These are phyloP conservation scores for Drosophila persimilis DNA, from an alignment of 1,140 invertebrate species.

Conservation along the genomic window DNA sequence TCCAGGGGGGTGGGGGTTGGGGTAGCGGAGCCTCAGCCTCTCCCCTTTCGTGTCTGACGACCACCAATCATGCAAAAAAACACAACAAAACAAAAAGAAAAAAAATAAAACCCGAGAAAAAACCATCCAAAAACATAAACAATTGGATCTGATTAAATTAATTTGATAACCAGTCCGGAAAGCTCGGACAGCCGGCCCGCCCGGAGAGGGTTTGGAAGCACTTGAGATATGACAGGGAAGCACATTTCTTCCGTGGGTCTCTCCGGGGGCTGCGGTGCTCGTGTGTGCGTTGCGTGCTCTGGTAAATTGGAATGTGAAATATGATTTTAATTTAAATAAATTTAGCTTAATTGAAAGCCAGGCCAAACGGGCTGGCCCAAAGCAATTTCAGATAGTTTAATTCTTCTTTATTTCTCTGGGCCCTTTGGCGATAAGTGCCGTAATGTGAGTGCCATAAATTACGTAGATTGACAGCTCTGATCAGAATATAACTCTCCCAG, in stretches of 20 bases:
- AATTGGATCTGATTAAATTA: conserved; percentile 81
- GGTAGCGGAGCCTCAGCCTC: conserved; percentile 12
- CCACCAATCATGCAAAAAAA: conserved; percentile 71
- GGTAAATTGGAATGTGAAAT: conserved; percentile 65
- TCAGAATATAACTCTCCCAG: no score
- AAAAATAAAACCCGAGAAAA: conserved; percentile 7
- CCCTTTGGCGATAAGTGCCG: conserved; percentile 1
- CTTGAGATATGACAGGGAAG: conserved; percentile 63
- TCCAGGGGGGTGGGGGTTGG: neutral
- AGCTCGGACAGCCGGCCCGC: conserved; percentile 15
- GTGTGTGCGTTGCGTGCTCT: conserved; percentile 27
- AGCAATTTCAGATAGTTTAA: conserved; percentile 55
- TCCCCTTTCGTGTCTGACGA: conserved; percentile 63
- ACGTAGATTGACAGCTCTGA: conserved; percentile 3
- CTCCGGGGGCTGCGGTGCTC: conserved; percentile 6
- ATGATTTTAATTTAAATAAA: conserved; percentile 63
- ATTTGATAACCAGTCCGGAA: conserved; percentile 67
- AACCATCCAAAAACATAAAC: conserved; percentile 58
- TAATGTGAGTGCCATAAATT: conserved; percentile 21
- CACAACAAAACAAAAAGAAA: conserved; percentile 14
- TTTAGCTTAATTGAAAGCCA: conserved; percentile 49
- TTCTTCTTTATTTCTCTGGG: conserved; percentile 11
- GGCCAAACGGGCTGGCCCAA: conserved; percentile 12
- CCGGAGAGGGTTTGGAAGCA: conserved; percentile 19
- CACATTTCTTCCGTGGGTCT: conserved; percentile 32